These are phyloP conservation scores for Alosa alosa DNA, from an alignment of 2,113 vertebrate genomes.

Conservation along the genomic window DNA sequence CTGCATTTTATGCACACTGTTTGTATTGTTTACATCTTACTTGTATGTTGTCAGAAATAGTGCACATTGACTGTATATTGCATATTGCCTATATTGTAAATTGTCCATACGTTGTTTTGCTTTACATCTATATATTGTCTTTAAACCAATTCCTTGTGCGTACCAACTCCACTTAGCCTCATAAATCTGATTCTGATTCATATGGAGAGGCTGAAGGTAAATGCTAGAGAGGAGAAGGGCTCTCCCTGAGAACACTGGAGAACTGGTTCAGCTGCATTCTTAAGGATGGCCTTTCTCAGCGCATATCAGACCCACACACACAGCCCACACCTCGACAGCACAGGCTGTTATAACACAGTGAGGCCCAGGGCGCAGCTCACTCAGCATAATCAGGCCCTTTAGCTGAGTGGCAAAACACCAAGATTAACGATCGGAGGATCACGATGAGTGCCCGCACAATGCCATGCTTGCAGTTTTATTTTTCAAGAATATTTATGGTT, in stretches of 20 bases:
- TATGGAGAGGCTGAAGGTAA: background rate
- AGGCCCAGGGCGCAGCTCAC: background rate
- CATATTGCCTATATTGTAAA: too few species aligned
- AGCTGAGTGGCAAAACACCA: background rate
- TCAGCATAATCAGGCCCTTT: background rate
- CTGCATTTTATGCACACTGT: too few species aligned
- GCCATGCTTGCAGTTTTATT: background rate
- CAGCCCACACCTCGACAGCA: background rate
- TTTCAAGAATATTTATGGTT: background rate
- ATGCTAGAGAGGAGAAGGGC: background rate
- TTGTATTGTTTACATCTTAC: too few species aligned
- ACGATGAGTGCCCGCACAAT: background rate
- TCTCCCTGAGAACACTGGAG: background rate
- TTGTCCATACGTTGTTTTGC: too few species aligned
- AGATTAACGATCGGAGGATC: conserved; percentile 1
- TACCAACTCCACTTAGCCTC: too few species aligned
- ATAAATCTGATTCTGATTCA: background rate
- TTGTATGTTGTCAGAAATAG: too few species aligned
- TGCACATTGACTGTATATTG: too few species aligned
- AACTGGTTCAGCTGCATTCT: background rate
- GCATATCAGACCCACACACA: background rate
- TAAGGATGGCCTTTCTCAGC: background rate
- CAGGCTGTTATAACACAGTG: background rate
- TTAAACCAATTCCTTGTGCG: too few species aligned
- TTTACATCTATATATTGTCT: too few species aligned